A percentile compares a stretch with the other conserved stretches of the same genome.
Conservation (phyloP, 1,140 invertebrate species). For the Drosophila azteca region DNA sequence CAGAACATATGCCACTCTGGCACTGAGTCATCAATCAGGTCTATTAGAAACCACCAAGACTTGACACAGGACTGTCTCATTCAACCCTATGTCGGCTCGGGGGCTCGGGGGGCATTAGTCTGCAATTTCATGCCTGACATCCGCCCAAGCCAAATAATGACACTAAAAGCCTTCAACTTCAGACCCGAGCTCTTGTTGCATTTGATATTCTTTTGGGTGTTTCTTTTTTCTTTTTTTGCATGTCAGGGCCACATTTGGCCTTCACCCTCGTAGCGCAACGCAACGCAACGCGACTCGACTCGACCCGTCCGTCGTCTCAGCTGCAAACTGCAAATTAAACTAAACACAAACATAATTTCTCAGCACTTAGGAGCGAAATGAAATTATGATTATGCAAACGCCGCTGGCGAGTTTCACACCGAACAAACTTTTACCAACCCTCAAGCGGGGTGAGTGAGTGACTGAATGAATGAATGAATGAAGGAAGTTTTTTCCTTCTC, state of each 20-base stretch:
- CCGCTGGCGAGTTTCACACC: conserved; percentile 68
- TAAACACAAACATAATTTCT: conserved; percentile 78
- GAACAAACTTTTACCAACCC: conserved; percentile 50
- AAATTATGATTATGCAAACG: conserved; percentile 74
- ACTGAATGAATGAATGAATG: conserved; percentile 27
- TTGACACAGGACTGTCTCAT: conserved; percentile 40
- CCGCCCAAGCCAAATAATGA: conserved; percentile 24
- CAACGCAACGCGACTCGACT: neutral
- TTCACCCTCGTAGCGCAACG: conserved; percentile 24
- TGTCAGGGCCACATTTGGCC: conserved; percentile 54
- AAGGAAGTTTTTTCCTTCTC: conserved; percentile 18
- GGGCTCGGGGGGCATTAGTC: conserved; percentile 13
- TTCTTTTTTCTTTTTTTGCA: conserved; percentile 33
- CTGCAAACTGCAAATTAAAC: conserved; percentile 77
- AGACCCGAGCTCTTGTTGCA: conserved; percentile 33
- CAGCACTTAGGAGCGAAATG: conserved; percentile 70
- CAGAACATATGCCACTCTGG: conserved; percentile 56
- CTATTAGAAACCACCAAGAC: conserved; percentile 63
- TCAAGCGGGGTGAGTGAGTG: conserved; percentile 14
- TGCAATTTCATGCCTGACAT: conserved; percentile 42
- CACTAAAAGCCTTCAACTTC: conserved; percentile 38
- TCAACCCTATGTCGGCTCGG: conserved; percentile 23
- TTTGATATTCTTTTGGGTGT: conserved; percentile 18
- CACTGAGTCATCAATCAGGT: conserved; percentile 71
- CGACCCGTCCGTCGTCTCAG: conserved; percentile 33